A percentile compares a stretch with the other conserved stretches of the same genome.
Conservation (phyloP, 2,797 vertebrate genomes). For the Pipistrellus pygmaeus region DNA sequence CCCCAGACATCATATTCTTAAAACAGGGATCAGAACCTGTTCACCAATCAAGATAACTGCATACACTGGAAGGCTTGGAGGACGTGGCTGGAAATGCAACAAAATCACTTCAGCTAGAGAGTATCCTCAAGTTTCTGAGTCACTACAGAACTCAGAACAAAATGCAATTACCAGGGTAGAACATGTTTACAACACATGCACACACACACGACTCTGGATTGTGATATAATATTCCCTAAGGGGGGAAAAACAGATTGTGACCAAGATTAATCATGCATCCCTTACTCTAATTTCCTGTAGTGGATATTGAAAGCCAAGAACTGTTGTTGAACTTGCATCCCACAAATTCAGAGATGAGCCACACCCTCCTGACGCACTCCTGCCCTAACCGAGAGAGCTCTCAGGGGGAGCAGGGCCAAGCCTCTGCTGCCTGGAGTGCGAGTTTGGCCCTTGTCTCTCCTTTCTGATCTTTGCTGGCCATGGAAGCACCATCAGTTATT, state of each 20-base stretch:
- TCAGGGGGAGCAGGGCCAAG: neutral
- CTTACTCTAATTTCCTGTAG: constrained; percentile 49
- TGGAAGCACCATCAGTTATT: neutral
- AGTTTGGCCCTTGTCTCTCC: neutral
- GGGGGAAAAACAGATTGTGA: constrained; percentile 4
- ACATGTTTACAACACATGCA: neutral
- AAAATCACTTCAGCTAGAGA: neutral
- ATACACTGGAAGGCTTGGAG: neutral
- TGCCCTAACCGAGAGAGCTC: neutral
- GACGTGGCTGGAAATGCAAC: neutral
- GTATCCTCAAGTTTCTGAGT: neutral
- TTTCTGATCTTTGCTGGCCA: neutral
- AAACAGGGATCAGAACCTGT: neutral
- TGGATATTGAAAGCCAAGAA: constrained; percentile 49
- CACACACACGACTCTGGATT: neutral
- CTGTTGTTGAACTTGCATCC: neutral
- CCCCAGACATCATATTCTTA: neutral
- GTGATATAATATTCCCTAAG: neutral
- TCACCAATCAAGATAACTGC: neutral
- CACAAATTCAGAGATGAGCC: neutral
- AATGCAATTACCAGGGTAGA: neutral
- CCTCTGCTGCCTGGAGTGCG: neutral
- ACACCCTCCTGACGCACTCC: neutral
- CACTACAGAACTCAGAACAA: neutral
- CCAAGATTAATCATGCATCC: neutral